These are phyloP conservation scores for Cryptotermes secundus DNA, from an alignment of 1,140 invertebrate genomes.

Conservation along the genomic window DNA sequence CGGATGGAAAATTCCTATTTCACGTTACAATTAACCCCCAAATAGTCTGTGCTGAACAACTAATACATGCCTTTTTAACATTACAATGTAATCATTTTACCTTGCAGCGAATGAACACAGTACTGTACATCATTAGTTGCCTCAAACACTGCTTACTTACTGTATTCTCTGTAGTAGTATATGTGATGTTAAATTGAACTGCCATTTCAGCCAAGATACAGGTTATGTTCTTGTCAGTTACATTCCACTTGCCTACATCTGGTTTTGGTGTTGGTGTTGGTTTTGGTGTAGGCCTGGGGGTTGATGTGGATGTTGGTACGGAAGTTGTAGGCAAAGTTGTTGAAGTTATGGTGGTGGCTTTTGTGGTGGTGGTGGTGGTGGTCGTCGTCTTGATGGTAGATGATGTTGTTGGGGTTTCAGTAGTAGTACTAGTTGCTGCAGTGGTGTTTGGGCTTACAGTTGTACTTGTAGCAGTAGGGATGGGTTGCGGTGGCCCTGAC, in stretches of 20 bases:
- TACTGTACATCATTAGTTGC: no score
- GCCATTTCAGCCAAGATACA: constrained; percentile 64
- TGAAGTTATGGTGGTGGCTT: constrained; percentile 42
- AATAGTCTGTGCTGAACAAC: no score
- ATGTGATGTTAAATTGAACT: constrained; percentile 59
- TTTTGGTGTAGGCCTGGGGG: constrained; percentile 39
- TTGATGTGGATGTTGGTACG: constrained; percentile 37
- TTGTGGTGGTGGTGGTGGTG: constrained; percentile 44
- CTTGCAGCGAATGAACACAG: no score
- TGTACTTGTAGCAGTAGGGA: constrained; percentile 34
- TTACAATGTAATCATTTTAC: no score
- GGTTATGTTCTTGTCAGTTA: constrained; percentile 48
- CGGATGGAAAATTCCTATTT: no score
- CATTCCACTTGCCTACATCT: constrained; percentile 54
- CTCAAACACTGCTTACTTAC: background rate
- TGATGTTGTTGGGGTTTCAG: constrained; percentile 39
- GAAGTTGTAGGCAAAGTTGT: no score
- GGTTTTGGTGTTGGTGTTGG: constrained; percentile 45
- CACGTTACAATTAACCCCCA: no score
- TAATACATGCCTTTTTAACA: no score
- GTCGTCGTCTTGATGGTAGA: constrained; percentile 40
- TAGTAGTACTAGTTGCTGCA: constrained; percentile 34
- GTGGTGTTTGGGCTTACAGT: constrained; percentile 39
- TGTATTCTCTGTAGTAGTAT: constrained; percentile 44
- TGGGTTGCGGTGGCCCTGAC: background rate